A percentile compares a stretch with the other conserved stretches of the same genome.
Conservation (phyloP, 2,888 invertebrate genomes). For the Dryobota labecula region DNA sequence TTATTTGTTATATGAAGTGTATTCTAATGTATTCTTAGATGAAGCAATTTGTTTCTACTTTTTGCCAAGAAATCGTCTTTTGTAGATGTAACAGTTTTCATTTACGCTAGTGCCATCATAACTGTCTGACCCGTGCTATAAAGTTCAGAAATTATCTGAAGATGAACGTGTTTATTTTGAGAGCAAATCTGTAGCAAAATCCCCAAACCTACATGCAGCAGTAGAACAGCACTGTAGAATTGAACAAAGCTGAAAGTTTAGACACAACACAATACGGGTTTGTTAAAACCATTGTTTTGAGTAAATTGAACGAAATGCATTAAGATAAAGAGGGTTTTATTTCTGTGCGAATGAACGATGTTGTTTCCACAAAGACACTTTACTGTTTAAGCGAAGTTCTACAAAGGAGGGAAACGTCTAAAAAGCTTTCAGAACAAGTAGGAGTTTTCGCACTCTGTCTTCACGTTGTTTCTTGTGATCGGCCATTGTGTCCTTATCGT, state of each 20-base stretch:
- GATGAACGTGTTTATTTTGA: constrained; percentile 18
- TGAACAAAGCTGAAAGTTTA: constrained; percentile 60
- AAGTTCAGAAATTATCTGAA: constrained; percentile 31
- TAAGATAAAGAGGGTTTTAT: constrained; percentile 79
- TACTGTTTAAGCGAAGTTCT: constrained; percentile 77
- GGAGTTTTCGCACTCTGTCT: constrained; percentile 74
- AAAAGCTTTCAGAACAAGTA: constrained; percentile 79
- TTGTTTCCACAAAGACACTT: constrained; percentile 75
- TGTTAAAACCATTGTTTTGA: constrained; percentile 78
- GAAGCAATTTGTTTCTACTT: background rate
- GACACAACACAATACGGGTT: constrained; percentile 73
- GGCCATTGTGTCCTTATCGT: constrained; percentile 80
- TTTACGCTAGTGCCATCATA: constrained; percentile 6
- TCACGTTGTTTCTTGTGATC: constrained; percentile 76
- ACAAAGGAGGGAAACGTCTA: constrained; percentile 71
- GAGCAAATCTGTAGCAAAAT: constrained; percentile 5
- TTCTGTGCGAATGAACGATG: constrained; percentile 77
- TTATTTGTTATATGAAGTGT: constrained; percentile 7
- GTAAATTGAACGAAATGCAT: constrained; percentile 79
- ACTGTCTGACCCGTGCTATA: constrained; percentile 1
- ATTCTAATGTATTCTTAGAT: constrained; percentile 16
- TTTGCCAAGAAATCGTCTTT: background rate
- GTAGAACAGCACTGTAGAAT: constrained; percentile 22
- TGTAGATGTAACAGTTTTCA: constrained; percentile 18
- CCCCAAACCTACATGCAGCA: constrained; percentile 23